A percentile compares a stretch with the other conserved stretches of the same genome.
These are phyloP conservation scores for Ascidia mentula DNA, from an alignment of 23 tunicate genomes.

Conservation along the genomic window DNA sequence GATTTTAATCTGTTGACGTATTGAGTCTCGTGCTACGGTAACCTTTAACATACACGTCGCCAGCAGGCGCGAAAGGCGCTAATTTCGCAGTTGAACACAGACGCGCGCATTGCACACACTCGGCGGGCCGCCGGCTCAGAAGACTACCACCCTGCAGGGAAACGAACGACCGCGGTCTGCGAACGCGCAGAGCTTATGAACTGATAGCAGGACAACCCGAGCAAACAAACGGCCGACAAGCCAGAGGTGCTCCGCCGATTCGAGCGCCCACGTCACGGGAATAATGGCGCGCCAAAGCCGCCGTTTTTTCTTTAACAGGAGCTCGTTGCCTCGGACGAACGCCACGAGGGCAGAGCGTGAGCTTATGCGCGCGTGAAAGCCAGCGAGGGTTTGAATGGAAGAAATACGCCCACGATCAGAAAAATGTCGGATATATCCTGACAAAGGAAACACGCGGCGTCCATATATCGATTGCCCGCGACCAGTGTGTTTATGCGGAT, in stretches of 20 bases:
- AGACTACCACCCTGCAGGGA: not conserved
- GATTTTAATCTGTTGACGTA: too few relatives aligned
- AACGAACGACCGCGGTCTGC: not conserved
- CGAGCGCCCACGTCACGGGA: not conserved
- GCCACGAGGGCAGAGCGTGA: not conserved
- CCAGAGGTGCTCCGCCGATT: not conserved
- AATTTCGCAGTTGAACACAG: too few relatives aligned
- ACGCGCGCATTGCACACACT: slow-evolving; percentile 5
- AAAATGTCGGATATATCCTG: slow-evolving; percentile 1
- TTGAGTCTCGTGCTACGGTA: too few relatives aligned
- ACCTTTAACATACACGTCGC: too few relatives aligned
- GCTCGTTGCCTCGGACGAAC: not conserved
- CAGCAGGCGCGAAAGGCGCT: too few relatives aligned
- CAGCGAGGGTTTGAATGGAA: not conserved
- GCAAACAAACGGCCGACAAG: slow-evolving; percentile 6
- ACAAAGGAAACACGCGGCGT: not conserved
- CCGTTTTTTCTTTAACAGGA: not conserved
- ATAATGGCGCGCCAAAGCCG: too few relatives aligned
- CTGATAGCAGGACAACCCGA: slow-evolving; percentile 1
- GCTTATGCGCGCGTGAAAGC: not conserved
- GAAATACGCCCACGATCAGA: not conserved
- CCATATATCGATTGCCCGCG: not conserved
- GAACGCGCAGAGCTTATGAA: not conserved
- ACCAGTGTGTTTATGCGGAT: too few relatives aligned
- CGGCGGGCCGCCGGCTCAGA: not conserved